Conservation (phyloP, 1,140 invertebrate species). For the Drosophila auraria region DNA sequence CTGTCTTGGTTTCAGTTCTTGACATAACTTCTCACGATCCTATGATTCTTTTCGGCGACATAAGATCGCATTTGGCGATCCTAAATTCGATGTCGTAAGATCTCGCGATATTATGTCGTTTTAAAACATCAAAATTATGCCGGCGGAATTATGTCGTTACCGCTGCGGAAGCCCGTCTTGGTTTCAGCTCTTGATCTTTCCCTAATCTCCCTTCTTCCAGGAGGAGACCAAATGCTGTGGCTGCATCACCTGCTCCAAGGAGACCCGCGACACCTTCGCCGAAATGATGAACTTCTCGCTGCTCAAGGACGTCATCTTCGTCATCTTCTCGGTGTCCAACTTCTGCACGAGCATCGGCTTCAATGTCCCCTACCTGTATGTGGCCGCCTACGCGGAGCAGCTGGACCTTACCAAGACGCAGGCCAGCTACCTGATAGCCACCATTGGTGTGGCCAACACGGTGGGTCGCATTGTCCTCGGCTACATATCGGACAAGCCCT, state of each 20-base stretch:
- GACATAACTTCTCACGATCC: too few relatives aligned
- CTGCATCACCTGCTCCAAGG: slow-evolving; percentile 86
- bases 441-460: slow-evolving; percentile 95
- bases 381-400: slow-evolving; percentile 89
- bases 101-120: too few relatives aligned
- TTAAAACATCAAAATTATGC: too few relatives aligned
- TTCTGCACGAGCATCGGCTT: slow-evolving; percentile 98
- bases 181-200: too few relatives aligned
- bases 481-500: slow-evolving; percentile 94
- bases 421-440: slow-evolving; percentile 89
- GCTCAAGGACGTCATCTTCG: slow-evolving; percentile 93
- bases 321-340: slow-evolving; percentile 96
- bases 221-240: slow-evolving; percentile 82
- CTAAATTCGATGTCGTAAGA: too few relatives aligned
- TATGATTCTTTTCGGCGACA: too few relatives aligned
- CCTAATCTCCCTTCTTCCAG: slow-evolving; percentile 26
- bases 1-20: too few relatives aligned
- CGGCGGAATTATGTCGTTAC: too few relatives aligned
- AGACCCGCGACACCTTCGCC: slow-evolving; percentile 89
- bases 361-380: slow-evolving; percentile 96
- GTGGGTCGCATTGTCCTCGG: slow-evolving; percentile 94
- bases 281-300: slow-evolving; percentile 95
- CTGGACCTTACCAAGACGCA: slow-evolving; percentile 87
- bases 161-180: too few relatives aligned
- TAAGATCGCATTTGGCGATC: too few relatives aligned